Conservation (phyloP, 2,113 vertebrate species). For the Engraulis encrasicolus region DNA sequence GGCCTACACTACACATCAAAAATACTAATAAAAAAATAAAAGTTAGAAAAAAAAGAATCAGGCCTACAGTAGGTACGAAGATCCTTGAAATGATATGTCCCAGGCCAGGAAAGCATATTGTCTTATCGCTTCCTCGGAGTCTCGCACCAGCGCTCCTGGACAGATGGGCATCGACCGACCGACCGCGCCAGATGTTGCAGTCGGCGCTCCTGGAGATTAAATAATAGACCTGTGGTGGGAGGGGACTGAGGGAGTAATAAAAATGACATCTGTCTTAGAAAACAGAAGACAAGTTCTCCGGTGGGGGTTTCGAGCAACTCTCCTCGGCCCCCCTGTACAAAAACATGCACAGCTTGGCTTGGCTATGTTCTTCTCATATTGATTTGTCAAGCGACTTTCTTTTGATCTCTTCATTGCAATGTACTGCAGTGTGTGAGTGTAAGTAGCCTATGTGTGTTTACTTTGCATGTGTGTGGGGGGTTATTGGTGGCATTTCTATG, state of each 20-base stretch:
- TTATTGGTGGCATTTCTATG: too few relatives aligned
- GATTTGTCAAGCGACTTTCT: neutral
- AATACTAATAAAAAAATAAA: too few relatives aligned
- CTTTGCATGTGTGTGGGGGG: too few relatives aligned
- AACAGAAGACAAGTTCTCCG: neutral
- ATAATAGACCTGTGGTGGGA: neutral
- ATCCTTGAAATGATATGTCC: neutral
- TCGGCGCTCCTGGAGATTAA: neutral
- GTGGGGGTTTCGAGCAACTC: neutral
- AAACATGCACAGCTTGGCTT: neutral
- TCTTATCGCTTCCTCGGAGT: too few relatives aligned
- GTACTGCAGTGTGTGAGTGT: too few relatives aligned
- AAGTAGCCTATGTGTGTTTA: too few relatives aligned
- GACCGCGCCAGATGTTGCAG: neutral
- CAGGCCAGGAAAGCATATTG: neutral
- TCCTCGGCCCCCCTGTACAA: neutral
- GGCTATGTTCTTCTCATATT: neutral
- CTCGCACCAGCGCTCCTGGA: neutral
- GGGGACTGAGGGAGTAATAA: conserved; percentile 1
- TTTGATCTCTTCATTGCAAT: neutral
- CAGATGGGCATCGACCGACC: neutral
- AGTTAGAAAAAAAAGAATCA: neutral
- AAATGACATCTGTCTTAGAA: neutral
- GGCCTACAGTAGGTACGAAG: neutral
- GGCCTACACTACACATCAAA: too few relatives aligned